A percentile compares a stretch with the other conserved stretches of the same genome.
Evolutionary conservation across 2,888 invertebrate genomes (phyloP).

Genomic region (Eucera pruinosa): DNA sequence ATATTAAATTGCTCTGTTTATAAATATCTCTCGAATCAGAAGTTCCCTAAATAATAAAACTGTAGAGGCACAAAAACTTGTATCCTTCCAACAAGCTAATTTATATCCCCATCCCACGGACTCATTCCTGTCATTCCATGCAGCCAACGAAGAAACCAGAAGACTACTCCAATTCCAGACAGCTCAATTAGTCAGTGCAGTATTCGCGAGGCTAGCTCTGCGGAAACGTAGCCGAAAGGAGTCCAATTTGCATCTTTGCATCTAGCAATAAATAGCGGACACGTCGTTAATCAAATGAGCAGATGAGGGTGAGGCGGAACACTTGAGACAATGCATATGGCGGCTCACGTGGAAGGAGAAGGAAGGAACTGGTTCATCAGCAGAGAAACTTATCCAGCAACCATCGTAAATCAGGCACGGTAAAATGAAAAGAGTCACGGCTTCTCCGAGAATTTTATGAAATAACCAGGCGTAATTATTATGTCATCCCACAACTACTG

Average conservation of each 20-base stretch:
- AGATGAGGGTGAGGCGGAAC: background rate
- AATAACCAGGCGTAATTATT: too few relatives aligned
- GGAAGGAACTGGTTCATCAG: conserved; percentile 53
- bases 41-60: background rate
- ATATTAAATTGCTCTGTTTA: too few relatives aligned
- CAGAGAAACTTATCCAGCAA: conserved; percentile 66
- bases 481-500: too few relatives aligned
- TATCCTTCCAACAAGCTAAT: background rate
- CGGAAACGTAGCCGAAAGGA: conserved; percentile 27
- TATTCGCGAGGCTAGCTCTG: background rate
- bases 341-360: conserved; percentile 48
- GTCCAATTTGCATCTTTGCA: conserved; percentile 39
- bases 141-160: background rate
- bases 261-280: conserved; percentile 43
- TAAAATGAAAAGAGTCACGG: conserved; percentile 60
- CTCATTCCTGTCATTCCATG: background rate
- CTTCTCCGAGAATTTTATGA: conserved; percentile 25
- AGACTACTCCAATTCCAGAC: conserved; percentile 23
- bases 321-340: conserved; percentile 53
- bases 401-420: conserved; percentile 65
- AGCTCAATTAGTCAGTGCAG: conserved; percentile 27
- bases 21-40: too few relatives aligned
- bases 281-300: conserved; percentile 53
- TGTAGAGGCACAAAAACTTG: too few relatives aligned
- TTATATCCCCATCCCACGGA: background rate